Percentiles rank a stretch among this genome's conserved stretches.
Evolutionary conservation across 2,888 invertebrate genomes (phyloP).

Genomic region (Melinopterus prodromus): DNA sequence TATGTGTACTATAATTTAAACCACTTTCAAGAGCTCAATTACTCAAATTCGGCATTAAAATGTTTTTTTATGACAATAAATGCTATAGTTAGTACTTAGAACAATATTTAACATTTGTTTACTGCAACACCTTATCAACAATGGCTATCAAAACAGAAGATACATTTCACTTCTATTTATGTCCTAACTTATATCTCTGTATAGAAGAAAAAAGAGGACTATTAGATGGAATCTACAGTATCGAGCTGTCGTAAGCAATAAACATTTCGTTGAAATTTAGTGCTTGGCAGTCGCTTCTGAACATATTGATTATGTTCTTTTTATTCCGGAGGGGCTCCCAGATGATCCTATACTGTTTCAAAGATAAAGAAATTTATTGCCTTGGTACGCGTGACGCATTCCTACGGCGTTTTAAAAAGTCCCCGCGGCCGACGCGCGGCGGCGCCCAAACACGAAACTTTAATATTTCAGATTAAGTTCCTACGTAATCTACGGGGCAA

Average conservation of each 20-base stretch:
- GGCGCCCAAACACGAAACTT: not conserved
- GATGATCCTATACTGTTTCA: not conserved
- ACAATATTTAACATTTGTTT: too few species aligned
- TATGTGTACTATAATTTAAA: too few species aligned
- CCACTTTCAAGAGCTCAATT: too few species aligned
- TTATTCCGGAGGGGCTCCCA: not conserved
- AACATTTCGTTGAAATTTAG: not conserved
- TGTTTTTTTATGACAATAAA: too few species aligned
- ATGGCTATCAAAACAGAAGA: not conserved
- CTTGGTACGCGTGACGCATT: not conserved
- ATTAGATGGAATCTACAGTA: not conserved
- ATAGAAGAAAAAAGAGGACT: not conserved
- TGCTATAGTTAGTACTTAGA: too few species aligned
- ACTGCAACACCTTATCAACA: not conserved
- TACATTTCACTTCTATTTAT: not conserved
- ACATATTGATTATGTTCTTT: constrained; percentile 4
- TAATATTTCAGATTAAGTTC: constrained; percentile 4
- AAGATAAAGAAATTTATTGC: constrained; percentile 4
- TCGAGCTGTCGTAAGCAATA: not conserved
- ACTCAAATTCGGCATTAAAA: too few species aligned
- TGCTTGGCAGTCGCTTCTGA: not conserved
- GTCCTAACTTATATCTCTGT: not conserved
- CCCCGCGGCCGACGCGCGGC: not conserved
- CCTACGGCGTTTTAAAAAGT: not conserved
- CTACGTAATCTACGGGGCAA: not conserved